phyloP scores from a whole-genome alignment of 2,888 invertebrate genomes.

The Caenorhabditis japonica region DNA sequence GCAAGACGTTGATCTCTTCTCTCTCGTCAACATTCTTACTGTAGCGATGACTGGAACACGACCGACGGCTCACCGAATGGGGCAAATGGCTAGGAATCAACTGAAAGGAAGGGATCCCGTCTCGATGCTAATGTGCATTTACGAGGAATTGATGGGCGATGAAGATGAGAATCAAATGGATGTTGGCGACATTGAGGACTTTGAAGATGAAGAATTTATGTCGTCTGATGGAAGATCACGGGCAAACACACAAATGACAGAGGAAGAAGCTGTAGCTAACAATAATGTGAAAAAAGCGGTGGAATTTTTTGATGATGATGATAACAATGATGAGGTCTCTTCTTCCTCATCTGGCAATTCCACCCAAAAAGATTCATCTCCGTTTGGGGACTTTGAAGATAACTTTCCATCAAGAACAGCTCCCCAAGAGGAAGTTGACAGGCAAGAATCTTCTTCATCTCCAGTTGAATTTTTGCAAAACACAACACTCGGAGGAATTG shows the following conservation, averaged over 20 bases:
- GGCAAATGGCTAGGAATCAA: constrained; percentile 72
- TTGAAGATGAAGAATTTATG: constrained; percentile 49
- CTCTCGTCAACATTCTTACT: constrained; percentile 74
- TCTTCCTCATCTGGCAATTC: constrained; percentile 63
- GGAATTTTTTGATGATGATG: constrained; percentile 52
- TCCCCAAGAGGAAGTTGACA: neutral
- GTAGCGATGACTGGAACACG: constrained; percentile 70
- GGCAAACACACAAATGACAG: constrained; percentile 18
- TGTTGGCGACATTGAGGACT: constrained; percentile 52
- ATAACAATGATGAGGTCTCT: constrained; percentile 46
- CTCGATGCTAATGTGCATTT: constrained; percentile 65
- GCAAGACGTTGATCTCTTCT: constrained; percentile 71
- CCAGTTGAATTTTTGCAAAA: constrained; percentile 36
- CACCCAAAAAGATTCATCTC: constrained; percentile 60
- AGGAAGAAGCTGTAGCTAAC: constrained; percentile 45
- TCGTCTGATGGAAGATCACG: constrained; percentile 21
- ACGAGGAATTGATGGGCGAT: constrained; percentile 75
- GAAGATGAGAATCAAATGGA: constrained; percentile 70
- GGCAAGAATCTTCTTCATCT: constrained; percentile 9
- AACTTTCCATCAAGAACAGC: constrained; percentile 5
- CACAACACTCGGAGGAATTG: constrained; percentile 49
- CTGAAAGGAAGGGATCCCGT: constrained; percentile 62
- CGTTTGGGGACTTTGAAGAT: constrained; percentile 51
- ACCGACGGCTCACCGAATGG: constrained; percentile 71
- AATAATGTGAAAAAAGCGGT: constrained; percentile 56